These are phyloP conservation scores for Hemibagrus guttatus DNA, from an alignment of 2,797 vertebrate genomes.

Conservation along the genomic window DNA sequence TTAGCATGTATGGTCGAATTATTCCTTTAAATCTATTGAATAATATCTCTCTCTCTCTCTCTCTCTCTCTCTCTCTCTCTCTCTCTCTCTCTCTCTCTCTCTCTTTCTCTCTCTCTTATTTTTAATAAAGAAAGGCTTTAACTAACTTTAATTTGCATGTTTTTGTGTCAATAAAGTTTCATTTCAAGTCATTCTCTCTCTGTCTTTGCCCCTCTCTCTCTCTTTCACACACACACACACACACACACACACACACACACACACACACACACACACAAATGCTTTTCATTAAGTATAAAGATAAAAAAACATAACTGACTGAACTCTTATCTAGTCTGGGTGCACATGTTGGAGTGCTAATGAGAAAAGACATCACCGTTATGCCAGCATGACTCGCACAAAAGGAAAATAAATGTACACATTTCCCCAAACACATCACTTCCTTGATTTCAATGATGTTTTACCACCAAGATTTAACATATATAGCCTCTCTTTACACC, in stretches of 20 bases:
- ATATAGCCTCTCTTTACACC: background rate
- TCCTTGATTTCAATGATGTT: background rate
- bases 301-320: background rate
- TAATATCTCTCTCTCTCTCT: background rate
- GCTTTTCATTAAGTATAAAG: background rate
- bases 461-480: too few relatives aligned
- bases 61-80: background rate
- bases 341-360: background rate
- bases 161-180: slow-evolving; percentile 3
- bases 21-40: background rate
- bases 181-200: background rate
- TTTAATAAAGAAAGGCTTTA: background rate
- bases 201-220: background rate
- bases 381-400: background rate
- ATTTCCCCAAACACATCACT: background rate
- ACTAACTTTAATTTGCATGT: background rate
- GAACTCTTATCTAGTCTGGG: background rate
- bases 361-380: background rate
- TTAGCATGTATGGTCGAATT: background rate
- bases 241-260: background rate
- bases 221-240: too few relatives aligned
- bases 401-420: background rate
- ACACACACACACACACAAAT: background rate
- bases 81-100: background rate
- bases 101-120: background rate